These are phyloP conservation scores for Drosophila varians DNA, from an alignment of 1,140 invertebrate species.

Conservation along the genomic window DNA sequence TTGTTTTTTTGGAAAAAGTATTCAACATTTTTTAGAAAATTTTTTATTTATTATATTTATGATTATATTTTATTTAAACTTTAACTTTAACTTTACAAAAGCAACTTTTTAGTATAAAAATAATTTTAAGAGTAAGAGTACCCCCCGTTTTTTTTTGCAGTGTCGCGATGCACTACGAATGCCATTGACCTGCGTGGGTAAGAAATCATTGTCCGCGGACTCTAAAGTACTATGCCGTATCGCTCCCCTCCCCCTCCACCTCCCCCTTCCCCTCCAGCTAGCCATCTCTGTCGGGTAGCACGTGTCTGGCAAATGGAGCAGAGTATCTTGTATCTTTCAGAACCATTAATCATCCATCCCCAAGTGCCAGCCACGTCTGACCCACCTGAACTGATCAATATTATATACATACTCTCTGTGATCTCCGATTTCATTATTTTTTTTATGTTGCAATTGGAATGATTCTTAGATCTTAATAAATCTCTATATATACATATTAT, in stretches of 20 bases:
- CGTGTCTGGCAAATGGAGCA: slow-evolving; percentile 24
- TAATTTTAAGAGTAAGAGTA: no score
- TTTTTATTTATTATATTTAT: no score
- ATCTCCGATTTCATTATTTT: slow-evolving; percentile 19
- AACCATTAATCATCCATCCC: slow-evolving; percentile 33
- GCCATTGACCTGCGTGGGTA: slow-evolving; percentile 32
- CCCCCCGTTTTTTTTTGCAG: neutral
- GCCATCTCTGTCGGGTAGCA: slow-evolving; percentile 5
- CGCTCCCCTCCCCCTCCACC: no score
- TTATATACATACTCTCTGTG: neutral
- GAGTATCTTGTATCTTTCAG: slow-evolving; percentile 7
- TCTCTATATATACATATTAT: slow-evolving; percentile 10
- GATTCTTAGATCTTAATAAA: slow-evolving; percentile 8
- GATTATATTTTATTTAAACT: no score
- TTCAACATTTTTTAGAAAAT: no score
- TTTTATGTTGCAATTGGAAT: slow-evolving; percentile 12
- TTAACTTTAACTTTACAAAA: no score
- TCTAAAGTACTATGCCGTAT: no score
- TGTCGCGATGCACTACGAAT: neutral
- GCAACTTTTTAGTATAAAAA: no score
- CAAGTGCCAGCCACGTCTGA: slow-evolving; percentile 7
- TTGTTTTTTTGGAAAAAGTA: no score
- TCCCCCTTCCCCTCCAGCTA: neutral
- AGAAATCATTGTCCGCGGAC: slow-evolving; percentile 12
- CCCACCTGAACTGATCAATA: slow-evolving; percentile 34